Base-by-base conservation (phyloP, 1,140 invertebrate species). In the Amphibalanus amphitrite region DNA sequence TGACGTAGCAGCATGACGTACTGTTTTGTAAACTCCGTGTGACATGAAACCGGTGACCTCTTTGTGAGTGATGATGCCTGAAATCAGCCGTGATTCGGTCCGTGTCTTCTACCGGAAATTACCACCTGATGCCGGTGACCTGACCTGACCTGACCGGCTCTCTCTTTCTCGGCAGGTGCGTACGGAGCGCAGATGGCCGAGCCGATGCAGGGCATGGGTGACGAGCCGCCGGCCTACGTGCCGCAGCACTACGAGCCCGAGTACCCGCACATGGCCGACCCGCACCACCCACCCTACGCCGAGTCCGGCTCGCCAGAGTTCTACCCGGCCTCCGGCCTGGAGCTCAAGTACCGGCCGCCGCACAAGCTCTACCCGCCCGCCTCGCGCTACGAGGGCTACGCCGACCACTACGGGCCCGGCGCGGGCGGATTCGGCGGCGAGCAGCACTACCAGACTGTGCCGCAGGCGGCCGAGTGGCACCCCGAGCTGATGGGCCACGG, bases 251-350 rank as follows among this genome's bases (percentile, higher is more conserved):
- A 28, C 65, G 65, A 67, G 65, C 47, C 47, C 6, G 47, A 59
- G 13, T 59, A 59, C 47, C 10, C 47, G 17, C 6, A 6, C 17
- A 1, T 59, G 47, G 47, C 47, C 47, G 47, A 59, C 13, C 47
- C 47, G 6, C 47, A 59, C 17, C 47, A 59, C 47, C 47, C 47
- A 20, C 6, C 47, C 47, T 59, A 59, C 28, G 76, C 76, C 73
- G 77, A 75, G 68, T 78, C 78, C 13, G 75, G 74, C 40, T 79
- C 79, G 8, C 78, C 79, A 25, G 78, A 79, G 67, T 78, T 74
- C 69, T 78, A 79, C 72, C 72, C 71, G 75, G 75, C 75, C 74
- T 69, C 68, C 64, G 33, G 33, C 6, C 10, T 20, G 13, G 47
- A 59, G 47, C 47, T 59, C 47, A 59, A 59, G 47, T 59, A 59